phyloP scores from a whole-genome alignment of 2,888 invertebrate genomes.

The Euclidia mi region DNA sequence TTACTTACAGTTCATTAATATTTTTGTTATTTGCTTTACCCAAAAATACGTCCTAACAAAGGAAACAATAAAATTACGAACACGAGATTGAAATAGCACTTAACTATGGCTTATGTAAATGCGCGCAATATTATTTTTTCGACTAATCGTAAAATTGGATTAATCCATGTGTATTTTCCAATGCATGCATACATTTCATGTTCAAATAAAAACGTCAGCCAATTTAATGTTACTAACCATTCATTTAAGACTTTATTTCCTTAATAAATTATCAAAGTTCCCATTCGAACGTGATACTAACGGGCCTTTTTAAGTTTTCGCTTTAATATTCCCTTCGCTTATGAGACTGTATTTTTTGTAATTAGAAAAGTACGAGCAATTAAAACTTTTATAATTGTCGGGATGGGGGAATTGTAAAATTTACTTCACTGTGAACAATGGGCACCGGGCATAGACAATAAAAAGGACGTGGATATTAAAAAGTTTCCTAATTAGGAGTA shows the following conservation, averaged over 20 bases:
- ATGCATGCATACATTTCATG: conserved; percentile 37
- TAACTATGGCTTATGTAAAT: conserved; percentile 20
- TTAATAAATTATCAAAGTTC: conserved; percentile 63
- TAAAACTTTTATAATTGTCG: conserved; percentile 89
- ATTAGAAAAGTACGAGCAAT: conserved; percentile 88
- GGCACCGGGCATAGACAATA: conserved; percentile 82
- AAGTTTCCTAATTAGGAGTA: conserved; percentile 85
- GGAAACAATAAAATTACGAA: background rate
- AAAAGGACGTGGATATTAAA: conserved; percentile 78
- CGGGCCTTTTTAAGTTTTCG: conserved; percentile 54
- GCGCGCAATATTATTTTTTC: conserved; percentile 27
- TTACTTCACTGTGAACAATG: conserved; percentile 86
- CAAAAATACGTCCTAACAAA: no score
- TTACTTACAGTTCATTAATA: no score
- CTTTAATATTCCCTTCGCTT: conserved; percentile 75
- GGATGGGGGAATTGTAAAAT: conserved; percentile 82
- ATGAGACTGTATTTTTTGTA: conserved; percentile 87
- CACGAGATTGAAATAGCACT: conserved; percentile 24
- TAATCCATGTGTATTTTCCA: conserved; percentile 27
- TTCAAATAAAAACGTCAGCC: conserved; percentile 30
- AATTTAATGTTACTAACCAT: conserved; percentile 41
- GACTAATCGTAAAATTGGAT: conserved; percentile 26
- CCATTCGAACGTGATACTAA: conserved; percentile 59
- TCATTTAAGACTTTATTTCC: conserved; percentile 59
- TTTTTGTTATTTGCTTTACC: no score